Percentiles rank a stretch among this genome's conserved stretches.
Evolutionary conservation across 53 echinoderm and acorn worm genomes (phyloP).

Genomic region (Holothuria scabra): DNA sequence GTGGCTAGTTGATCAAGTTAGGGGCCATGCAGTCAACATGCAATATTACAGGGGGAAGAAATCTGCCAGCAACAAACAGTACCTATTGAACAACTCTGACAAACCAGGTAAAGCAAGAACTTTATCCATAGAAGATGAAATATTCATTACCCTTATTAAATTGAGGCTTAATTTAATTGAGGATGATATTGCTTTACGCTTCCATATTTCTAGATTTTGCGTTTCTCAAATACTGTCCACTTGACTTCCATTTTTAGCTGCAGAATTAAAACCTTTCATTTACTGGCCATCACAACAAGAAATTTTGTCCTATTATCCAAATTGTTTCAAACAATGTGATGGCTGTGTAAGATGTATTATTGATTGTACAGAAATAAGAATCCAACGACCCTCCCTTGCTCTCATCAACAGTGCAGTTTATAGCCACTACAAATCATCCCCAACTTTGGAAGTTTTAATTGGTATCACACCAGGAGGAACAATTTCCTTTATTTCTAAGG

Average conservation of each 20-base stretch:
- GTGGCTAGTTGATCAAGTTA: constrained; percentile 57
- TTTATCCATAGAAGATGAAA: constrained; percentile 56
- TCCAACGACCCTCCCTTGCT: constrained; percentile 64
- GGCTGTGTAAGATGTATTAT: constrained; percentile 68
- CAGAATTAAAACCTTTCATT: constrained; percentile 63
- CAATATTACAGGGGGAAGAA: constrained; percentile 63
- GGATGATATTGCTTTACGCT: constrained; percentile 57
- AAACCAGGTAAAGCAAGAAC: constrained; percentile 52
- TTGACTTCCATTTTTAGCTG: constrained; percentile 53
- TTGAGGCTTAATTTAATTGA: constrained; percentile 58
- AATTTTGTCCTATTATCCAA: constrained; percentile 56
- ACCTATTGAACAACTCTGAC: constrained; percentile 48
- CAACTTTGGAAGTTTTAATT: constrained; percentile 67
- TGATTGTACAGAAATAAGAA: constrained; percentile 72
- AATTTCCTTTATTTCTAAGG: constrained; percentile 57
- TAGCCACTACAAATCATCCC: constrained; percentile 66
- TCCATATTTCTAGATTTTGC: constrained; percentile 46
- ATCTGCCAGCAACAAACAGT: constrained; percentile 40
- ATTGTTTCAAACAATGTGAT: constrained; percentile 61
- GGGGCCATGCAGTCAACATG: constrained; percentile 43
- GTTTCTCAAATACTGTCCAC: constrained; percentile 66
- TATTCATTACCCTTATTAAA: constrained; percentile 64
- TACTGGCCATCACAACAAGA: constrained; percentile 67
- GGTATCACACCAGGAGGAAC: constrained; percentile 70
- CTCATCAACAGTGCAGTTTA: constrained; percentile 59